Conservation (phyloP, 2,797 vertebrate species). For the Epinephelus awoara region DNA sequence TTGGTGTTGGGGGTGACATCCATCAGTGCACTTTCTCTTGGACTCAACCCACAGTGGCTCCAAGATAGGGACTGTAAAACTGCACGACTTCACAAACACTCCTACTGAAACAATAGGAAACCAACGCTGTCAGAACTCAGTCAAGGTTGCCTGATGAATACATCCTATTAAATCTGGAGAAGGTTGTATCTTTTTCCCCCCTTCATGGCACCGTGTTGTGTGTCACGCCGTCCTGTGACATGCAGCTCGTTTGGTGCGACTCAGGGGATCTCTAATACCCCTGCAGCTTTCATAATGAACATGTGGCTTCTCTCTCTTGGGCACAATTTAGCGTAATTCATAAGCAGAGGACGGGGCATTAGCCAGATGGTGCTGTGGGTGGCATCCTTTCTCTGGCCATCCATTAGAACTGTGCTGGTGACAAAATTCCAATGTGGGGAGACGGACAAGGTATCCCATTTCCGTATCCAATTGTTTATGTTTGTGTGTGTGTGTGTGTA, state of each 20-base stretch:
- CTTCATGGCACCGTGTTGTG: slow-evolving; percentile 72
- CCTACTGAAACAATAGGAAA: slow-evolving; percentile 58
- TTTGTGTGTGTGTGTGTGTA: slow-evolving; percentile 18
- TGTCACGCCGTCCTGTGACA: slow-evolving; percentile 81
- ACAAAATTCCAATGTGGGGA: slow-evolving; percentile 78
- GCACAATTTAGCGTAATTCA: slow-evolving; percentile 86
- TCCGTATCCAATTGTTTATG: slow-evolving; percentile 45
- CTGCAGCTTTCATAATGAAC: slow-evolving; percentile 87
- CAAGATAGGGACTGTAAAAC: slow-evolving; percentile 3
- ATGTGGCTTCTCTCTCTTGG: slow-evolving; percentile 86
- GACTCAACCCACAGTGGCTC: slow-evolving; percentile 26
- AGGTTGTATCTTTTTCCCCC: slow-evolving; percentile 46
- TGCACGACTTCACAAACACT: background rate
- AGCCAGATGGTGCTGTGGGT: slow-evolving; percentile 86
- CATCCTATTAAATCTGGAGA: slow-evolving; percentile 72
- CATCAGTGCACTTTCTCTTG: slow-evolving; percentile 45
- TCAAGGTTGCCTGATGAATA: slow-evolving; percentile 77
- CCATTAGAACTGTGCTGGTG: slow-evolving; percentile 77
- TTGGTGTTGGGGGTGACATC: slow-evolving; percentile 35
- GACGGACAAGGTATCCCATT: slow-evolving; percentile 70
- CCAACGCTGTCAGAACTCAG: slow-evolving; percentile 58
- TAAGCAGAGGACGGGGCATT: slow-evolving; percentile 85
- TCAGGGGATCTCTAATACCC: slow-evolving; percentile 85
- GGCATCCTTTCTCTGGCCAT: slow-evolving; percentile 84
- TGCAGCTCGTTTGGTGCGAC: slow-evolving; percentile 80